Evolutionary conservation across 2,888 invertebrate species (phyloP).

Genomic region (Resseliella maxima): DNA sequence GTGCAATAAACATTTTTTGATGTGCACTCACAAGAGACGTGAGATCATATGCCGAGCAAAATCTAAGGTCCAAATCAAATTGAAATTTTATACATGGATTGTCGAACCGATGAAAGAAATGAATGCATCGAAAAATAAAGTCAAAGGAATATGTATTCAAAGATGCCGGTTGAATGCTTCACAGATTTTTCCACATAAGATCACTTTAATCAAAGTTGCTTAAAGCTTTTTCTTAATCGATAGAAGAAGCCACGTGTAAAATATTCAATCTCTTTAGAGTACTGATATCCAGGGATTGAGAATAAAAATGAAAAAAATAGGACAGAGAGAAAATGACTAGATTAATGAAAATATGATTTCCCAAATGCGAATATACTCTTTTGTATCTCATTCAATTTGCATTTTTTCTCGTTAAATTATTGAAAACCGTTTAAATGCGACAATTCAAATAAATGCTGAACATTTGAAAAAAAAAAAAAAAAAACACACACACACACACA

Average conservation of each 20-base stretch:
- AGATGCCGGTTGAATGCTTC: not conserved
- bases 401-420: not conserved
- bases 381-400: not conserved
- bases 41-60: no score
- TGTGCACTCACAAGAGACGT: no score
- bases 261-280: not conserved
- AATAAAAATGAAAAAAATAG: no score
- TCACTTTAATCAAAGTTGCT: not conserved
- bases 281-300: no score
- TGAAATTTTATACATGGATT: no score
- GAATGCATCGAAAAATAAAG: not conserved
- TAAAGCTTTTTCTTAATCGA: not conserved
- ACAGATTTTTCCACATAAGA: not conserved
- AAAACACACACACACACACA: no score
- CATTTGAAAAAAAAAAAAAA: no score
- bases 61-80: no score
- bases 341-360: not conserved
- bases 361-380: not conserved
- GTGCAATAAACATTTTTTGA: no score
- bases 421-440: not conserved
- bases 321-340: not conserved
- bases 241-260: conserved; percentile 17
- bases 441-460: not conserved
- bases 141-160: not conserved
- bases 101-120: not conserved